Conservation (phyloP, 2,888 invertebrate genomes). For the Tubulanus polymorphus region DNA sequence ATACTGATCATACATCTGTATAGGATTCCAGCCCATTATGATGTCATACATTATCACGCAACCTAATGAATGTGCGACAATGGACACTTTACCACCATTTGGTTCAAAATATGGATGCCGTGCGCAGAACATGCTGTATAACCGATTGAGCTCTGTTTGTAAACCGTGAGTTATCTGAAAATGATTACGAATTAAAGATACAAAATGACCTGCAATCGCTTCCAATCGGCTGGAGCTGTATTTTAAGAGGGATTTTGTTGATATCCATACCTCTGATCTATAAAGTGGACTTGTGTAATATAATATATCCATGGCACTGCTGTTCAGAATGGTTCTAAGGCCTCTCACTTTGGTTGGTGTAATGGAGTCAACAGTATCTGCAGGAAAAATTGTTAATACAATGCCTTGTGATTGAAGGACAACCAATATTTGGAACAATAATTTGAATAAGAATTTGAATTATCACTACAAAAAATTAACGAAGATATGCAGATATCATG, state of each 20-base stretch:
- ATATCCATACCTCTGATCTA: slow-evolving; percentile 60
- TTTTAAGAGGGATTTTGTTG: no score
- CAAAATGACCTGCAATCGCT: not conserved
- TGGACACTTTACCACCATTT: slow-evolving; percentile 62
- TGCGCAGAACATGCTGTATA: slow-evolving; percentile 64
- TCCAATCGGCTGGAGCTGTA: not conserved
- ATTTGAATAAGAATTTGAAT: no score
- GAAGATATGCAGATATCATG: no score
- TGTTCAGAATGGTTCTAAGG: slow-evolving; percentile 63
- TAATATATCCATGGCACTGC: slow-evolving; percentile 69
- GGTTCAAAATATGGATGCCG: slow-evolving; percentile 64
- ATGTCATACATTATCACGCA: slow-evolving; percentile 69
- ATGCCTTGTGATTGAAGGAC: no score
- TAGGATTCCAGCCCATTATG: slow-evolving; percentile 61
- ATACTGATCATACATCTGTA: slow-evolving; percentile 55
- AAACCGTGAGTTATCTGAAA: slow-evolving; percentile 62
- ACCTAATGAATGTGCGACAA: slow-evolving; percentile 67
- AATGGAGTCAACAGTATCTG: slow-evolving; percentile 64
- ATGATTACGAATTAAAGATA: not conserved
- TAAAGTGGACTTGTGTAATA: slow-evolving; percentile 71
- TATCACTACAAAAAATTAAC: no score
- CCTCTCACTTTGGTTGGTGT: slow-evolving; percentile 64
- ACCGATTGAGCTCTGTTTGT: slow-evolving; percentile 61
- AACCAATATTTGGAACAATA: no score
- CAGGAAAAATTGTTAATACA: no score